These are phyloP conservation scores for Pelosia muscerda DNA, from an alignment of 2,888 invertebrate genomes.

Conservation along the genomic window DNA sequence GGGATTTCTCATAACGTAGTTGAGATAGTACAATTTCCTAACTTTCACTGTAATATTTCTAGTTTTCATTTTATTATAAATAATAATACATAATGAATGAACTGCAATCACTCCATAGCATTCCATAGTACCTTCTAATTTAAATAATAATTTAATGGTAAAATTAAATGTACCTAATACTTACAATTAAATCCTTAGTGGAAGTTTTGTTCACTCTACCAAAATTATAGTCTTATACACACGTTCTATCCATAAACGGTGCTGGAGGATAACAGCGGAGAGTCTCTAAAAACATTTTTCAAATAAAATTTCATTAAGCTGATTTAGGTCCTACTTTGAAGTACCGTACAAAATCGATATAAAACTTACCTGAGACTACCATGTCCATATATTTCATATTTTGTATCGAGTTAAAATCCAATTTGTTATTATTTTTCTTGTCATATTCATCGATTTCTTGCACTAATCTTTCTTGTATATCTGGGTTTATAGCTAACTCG, in stretches of 20 bases:
- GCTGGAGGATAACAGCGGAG: conserved; percentile 4
- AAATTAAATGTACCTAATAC: neutral
- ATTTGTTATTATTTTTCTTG: conserved; percentile 65
- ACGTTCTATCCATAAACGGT: conserved; percentile 1
- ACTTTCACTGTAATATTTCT: no score
- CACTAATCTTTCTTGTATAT: conserved; percentile 62
- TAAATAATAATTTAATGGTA: no score
- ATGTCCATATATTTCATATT: conserved; percentile 78
- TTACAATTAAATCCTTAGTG: conserved; percentile 11
- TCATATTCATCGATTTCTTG: conserved; percentile 64
- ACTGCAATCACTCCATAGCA: no score
- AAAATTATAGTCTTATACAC: conserved; percentile 6
- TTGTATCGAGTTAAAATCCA: conserved; percentile 74
- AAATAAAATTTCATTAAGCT: neutral
- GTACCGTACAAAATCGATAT: neutral
- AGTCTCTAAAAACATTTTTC: neutral
- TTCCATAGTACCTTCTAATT: no score
- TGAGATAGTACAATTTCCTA: no score
- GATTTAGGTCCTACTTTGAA: neutral
- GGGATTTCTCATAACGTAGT: no score
- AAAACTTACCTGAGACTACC: conserved; percentile 72
- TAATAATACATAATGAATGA: no score
- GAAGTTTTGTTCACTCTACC: conserved; percentile 8
- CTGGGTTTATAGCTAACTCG: conserved; percentile 66
- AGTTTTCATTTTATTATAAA: no score